phyloP scores from a whole-genome alignment of 2,797 vertebrate species.

The Acanthurus tractus region DNA sequence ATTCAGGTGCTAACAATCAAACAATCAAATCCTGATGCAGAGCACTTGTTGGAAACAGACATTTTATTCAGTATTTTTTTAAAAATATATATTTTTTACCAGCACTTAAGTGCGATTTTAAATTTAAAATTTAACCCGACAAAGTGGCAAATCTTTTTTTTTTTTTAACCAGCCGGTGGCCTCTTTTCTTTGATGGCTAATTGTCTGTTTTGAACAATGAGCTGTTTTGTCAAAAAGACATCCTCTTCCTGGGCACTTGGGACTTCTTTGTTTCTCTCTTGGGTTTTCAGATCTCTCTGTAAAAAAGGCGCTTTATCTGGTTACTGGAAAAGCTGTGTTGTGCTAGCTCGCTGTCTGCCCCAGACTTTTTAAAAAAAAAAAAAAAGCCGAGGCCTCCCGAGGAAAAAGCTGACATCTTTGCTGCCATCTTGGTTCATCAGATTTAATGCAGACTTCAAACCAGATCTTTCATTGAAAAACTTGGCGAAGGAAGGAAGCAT shows the following conservation, averaged over 20 bases:
- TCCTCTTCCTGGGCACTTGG: conserved; percentile 37
- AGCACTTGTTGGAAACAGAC: conserved; percentile 70
- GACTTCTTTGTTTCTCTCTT: conserved; percentile 59
- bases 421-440: conserved; percentile 10
- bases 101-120: neutral
- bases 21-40: conserved; percentile 36
- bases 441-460: conserved; percentile 37
- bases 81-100: neutral
- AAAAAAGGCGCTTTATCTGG: conserved; percentile 1
- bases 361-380: neutral
- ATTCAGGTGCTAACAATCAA: conserved; percentile 39
- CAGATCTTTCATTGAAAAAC: conserved; percentile 9
- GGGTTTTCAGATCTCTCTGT: conserved; percentile 84
- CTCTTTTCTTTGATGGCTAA: neutral
- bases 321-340: conserved; percentile 15
- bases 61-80: conserved; percentile 25
- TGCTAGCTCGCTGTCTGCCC: neutral
- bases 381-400: conserved; percentile 18
- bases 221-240: conserved; percentile 23
- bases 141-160: neutral
- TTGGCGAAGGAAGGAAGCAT: conserved; percentile 14
- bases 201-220: conserved; percentile 67
- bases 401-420: conserved; percentile 13
- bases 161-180: neutral
- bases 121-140: neutral